Conservation (phyloP, 2,797 vertebrate genomes). For the Hirundo rustica region DNA sequence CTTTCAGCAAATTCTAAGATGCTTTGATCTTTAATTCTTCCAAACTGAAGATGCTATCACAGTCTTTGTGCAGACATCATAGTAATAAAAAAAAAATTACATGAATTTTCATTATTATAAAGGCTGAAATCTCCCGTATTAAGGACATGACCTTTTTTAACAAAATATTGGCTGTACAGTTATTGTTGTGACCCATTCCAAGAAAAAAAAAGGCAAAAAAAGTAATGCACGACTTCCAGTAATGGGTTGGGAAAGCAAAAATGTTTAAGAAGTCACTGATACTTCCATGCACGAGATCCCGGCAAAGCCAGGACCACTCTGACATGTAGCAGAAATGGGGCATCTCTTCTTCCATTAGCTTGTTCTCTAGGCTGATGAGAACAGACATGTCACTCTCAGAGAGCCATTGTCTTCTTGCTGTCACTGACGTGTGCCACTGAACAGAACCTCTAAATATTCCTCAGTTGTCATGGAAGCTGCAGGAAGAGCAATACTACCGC, state of each 20-base stretch:
- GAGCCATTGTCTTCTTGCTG: background rate
- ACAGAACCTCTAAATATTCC: background rate
- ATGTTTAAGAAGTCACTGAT: background rate
- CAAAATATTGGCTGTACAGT: background rate
- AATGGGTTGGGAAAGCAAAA: background rate
- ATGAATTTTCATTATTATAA: background rate
- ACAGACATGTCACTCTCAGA: background rate
- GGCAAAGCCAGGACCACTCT: background rate
- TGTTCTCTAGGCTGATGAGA: background rate
- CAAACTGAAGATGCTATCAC: background rate
- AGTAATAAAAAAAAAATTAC: constrained; percentile 7
- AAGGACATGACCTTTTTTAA: background rate
- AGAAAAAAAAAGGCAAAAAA: background rate
- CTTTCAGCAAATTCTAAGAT: background rate
- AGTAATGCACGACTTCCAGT: background rate
- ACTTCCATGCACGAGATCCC: background rate
- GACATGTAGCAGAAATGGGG: background rate
- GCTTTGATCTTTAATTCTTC: background rate
- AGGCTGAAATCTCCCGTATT: background rate
- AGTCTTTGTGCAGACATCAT: background rate
- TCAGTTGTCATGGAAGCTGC: constrained; percentile 39
- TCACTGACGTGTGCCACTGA: background rate
- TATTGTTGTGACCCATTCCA: background rate
- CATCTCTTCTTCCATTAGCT: background rate
- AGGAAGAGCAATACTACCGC: background rate